Evolutionary conservation across 2,888 invertebrate genomes (phyloP), one percentile per base, ranked within the genome.

Genomic region (Perdita meconis): DNA sequence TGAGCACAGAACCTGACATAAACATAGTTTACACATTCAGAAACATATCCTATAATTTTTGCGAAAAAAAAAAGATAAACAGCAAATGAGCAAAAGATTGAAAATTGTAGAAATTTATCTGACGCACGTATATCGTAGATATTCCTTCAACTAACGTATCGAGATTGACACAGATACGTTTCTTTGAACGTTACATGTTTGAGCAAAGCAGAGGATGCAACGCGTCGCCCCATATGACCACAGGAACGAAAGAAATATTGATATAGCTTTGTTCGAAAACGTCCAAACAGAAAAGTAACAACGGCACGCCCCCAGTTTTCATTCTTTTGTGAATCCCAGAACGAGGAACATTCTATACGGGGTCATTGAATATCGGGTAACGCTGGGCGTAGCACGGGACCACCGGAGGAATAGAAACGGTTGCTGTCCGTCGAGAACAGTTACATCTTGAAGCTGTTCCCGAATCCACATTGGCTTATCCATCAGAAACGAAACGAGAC

Each of bases 221-320:
- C 13, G 19, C 34, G 57, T 40, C 30, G 24, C 55, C 50, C 59
- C 78, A 69, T 56, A 70, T 65, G 80, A 89, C 84, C 85, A 82
- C 81, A 72, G 80, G 77, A 80, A 61, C 70, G 81, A 67, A 78
- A 59, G 83, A 87, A 88, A 89, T 89, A 83, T 87, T 88, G 87
- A 78, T 76, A 81, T 79, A 83, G 82, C 84, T 81, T 85, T 86
- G 64, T 81, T 76, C 75, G 74, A 73, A 85, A 85, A 84, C 63
- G 78, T 83, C 73, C 76, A 82, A 82, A 84, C 75, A 78, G 65
- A 72, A 57, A 83, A 77, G 63, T 69, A 63, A 51, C 74, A 82
- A 78, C 71, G 76, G 38, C 57, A 83, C 76, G 71, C 77, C 75
- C 68, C 71, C 72, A 40, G 40, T 34, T 61, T 57, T 50, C 50